Base-by-base conservation (phyloP, 2,888 invertebrate genomes). In the Leptopilina myrica region DNA sequence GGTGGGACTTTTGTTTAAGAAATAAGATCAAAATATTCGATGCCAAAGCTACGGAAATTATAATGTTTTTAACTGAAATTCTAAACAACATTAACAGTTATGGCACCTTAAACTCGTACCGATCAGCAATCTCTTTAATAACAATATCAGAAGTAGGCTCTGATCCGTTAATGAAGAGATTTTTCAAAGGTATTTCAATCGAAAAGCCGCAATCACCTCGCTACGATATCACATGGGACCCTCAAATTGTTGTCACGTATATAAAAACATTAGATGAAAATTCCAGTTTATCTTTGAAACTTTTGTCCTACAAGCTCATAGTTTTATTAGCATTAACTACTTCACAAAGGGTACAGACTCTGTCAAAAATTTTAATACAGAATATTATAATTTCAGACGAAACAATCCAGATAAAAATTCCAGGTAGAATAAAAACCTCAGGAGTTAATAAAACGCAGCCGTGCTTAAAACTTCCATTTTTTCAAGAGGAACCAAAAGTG, bases 161-260 rank as follows among this genome's bases (percentile, higher is more conserved):
- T 5, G 62, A 83, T 64, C 49, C 59, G 1, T n/a, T 56, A 2
- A 62, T 84, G 0, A 80, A 69, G 43, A 81, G 82, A 78, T 81
- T 84, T 78, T 84, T 79, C 43, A 82, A 82, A 64, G 83, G 82
- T 2, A 43, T 78, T 0, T 75, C 77, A 15, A 43, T 59, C 4
- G 1, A 69, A 11, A 82, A 77, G 64, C 83, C 82, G 2, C 77
- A 77, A 33, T 66, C 49, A 65, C 83, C 85, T 5, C 85, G 79
- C 77, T 86, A 89, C 79, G 81, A 87, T 53, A 43, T 33, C 9
- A 87, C 80, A 0, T 89, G 89, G 88, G 84, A 90, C 67, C 86
- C 88, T 5, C 64, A 64, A 26, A 26, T 26, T 8, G 15, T 4
- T 59, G 7, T 59, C n/a, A 59, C 5, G 6, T 59, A 59, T 15